A percentile compares a stretch with the other conserved stretches of the same genome.
These are phyloP conservation scores for Mionectes macconnelli DNA, from an alignment of 2,113 vertebrate species.

Conservation along the genomic window DNA sequence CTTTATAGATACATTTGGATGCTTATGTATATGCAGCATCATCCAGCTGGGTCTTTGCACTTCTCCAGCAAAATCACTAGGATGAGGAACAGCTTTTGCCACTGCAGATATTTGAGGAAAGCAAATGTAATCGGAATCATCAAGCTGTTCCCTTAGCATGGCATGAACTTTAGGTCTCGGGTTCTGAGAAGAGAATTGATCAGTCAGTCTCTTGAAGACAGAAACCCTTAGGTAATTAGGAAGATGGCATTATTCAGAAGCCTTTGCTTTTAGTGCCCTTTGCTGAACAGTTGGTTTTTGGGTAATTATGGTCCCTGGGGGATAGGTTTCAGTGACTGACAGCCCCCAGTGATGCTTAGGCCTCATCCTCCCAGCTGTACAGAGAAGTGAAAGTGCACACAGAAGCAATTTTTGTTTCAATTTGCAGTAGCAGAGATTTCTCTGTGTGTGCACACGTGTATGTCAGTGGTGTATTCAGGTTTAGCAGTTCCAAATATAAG, in stretches of 20 bases:
- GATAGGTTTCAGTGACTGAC: conserved; percentile 2
- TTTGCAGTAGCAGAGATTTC: conserved; percentile 15
- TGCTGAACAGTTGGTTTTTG: conserved; percentile 25
- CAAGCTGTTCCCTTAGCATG: neutral
- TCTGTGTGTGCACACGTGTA: neutral
- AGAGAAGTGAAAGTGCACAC: conserved; percentile 27
- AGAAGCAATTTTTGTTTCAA: conserved; percentile 24
- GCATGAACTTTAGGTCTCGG: conserved; percentile 27
- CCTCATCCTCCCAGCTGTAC: neutral
- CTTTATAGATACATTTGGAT: neutral
- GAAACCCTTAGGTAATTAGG: conserved; percentile 29
- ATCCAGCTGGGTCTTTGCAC: neutral
- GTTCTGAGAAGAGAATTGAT: conserved; percentile 8
- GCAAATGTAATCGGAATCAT: neutral
- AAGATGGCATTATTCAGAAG: conserved; percentile 28
- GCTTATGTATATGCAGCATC: neutral
- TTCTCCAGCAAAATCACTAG: neutral
- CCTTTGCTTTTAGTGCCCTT: neutral
- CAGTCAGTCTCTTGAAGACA: conserved; percentile 32
- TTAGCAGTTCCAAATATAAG: neutral
- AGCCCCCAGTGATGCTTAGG: neutral
- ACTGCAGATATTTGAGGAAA: neutral
- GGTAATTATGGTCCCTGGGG: conserved; percentile 6
- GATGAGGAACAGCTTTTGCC: neutral
- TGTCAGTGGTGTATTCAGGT: neutral